These are phyloP conservation scores for Protobothrops flavoviridis DNA, from an alignment of 2,113 vertebrate species.

Conservation along the genomic window DNA sequence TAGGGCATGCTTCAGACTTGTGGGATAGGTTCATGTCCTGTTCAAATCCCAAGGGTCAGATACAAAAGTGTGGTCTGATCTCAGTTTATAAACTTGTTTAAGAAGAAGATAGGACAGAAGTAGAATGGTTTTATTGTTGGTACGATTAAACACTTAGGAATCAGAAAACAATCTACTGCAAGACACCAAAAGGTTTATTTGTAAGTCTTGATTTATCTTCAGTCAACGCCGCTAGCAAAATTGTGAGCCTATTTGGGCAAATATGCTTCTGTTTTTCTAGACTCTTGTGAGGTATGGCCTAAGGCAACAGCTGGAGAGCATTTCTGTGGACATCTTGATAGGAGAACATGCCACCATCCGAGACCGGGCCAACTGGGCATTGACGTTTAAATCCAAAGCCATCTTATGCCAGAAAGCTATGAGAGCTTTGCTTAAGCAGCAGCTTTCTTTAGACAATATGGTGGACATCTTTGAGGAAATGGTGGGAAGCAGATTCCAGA, in stretches of 20 bases:
- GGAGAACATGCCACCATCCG: constrained; percentile 48
- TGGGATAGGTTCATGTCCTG: not conserved
- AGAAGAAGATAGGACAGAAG: not conserved
- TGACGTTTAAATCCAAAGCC: constrained; percentile 60
- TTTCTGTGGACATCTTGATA: constrained; percentile 43
- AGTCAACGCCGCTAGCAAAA: not conserved
- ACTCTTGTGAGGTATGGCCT: constrained; percentile 67
- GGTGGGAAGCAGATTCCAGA: constrained; percentile 49
- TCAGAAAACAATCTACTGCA: not conserved
- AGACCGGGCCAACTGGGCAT: constrained; percentile 62
- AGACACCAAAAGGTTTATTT: not conserved
- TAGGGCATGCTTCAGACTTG: not conserved
- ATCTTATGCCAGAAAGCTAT: constrained; percentile 68
- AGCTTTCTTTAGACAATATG: constrained; percentile 47
- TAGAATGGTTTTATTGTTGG: not conserved
- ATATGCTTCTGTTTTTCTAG: constrained; percentile 43
- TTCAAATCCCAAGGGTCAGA: not conserved
- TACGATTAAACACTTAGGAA: not conserved
- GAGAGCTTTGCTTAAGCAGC: constrained; percentile 62
- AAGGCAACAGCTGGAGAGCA: constrained; percentile 52
- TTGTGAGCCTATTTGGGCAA: not conserved
- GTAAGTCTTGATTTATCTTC: not conserved
- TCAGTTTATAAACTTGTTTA: not conserved
- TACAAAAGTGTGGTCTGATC: not conserved
- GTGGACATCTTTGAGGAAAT: constrained; percentile 65